Evolutionary conservation across 1,140 invertebrate genomes (phyloP).

Genomic region (Heliconius hermathena): DNA sequence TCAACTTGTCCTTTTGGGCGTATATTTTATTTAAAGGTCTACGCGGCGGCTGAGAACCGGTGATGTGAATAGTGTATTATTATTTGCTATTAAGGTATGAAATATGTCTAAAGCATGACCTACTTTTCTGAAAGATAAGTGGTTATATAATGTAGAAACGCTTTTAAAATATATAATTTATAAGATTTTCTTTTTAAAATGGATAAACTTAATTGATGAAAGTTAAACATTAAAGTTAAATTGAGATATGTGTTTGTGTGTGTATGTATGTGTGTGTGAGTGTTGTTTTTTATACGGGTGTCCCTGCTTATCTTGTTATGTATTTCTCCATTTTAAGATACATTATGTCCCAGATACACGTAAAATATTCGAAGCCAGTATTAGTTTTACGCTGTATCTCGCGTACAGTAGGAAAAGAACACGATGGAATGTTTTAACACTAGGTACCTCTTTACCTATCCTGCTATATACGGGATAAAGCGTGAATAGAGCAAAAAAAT

Average conservation of each 20-base stretch:
- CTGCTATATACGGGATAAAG: not conserved
- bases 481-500: not conserved
- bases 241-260: too few relatives aligned
- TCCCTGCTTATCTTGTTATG: too few relatives aligned
- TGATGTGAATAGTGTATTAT: slow-evolving; percentile 2
- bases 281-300: too few relatives aligned
- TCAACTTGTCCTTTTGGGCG: slow-evolving; percentile 37
- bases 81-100: slow-evolving; percentile 11
- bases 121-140: slow-evolving; percentile 13
- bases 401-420: too few relatives aligned
- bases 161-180: not conserved
- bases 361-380: too few relatives aligned
- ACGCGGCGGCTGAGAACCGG: slow-evolving; percentile 9
- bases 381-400: too few relatives aligned
- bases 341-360: too few relatives aligned
- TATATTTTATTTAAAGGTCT: slow-evolving; percentile 38
- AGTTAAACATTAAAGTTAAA: too few relatives aligned
- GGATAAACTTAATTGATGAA: not conserved
- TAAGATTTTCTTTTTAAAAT: not conserved
- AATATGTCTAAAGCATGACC: slow-evolving; percentile 33
- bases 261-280: too few relatives aligned
- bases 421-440: not conserved
- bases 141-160: not conserved
- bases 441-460: not conserved
- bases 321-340: too few relatives aligned